Base-by-base conservation (phyloP, 1,140 invertebrate species). In the Saxidomus purpurata region DNA sequence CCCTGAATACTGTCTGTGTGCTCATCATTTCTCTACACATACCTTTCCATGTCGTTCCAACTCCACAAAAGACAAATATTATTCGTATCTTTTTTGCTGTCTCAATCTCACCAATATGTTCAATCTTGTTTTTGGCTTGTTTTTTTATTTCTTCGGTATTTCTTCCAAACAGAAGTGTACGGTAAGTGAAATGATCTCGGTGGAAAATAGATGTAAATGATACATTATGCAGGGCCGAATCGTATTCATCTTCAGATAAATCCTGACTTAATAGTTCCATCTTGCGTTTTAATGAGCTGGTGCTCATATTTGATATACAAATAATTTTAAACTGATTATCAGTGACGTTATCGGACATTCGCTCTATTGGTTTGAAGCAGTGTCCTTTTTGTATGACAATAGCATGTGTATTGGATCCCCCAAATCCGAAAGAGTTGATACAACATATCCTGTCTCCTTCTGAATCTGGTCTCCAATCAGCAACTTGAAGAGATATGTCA, bases 401-500 rank as follows among this genome's bases (percentile, higher is more conserved):
- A 43, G 63, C 81, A 40, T 82, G 82, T 34, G 52, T 34, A 40
- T 85, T 85, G 31, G 86, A 59, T 22, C 80, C 82, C 25, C 87
- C 81, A 80, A 91, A 89, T n/a, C 85, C 87, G 83, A 90, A 90
- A 1, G 79, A 83, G 38, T 89, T 89, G 4, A 89, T 36, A 34
- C 80, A 82, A 31, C 49, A 49, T 17, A 82, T 34, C 25, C 80
- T 61, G 0, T 47, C n/a, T 22, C 40, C 31, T 0, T 40, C 28
- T 22, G 17, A 17, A 49, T 63, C 40, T 0, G 36, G 19, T 17
- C 91, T 97, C 97, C 13, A 99, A 96, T 49, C 97, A 96, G 3
- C 98, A 98, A 94, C 98, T 98, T 43, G 94, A 95, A 13, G 99
- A 95, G 17, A 97, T 98, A 92, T 79, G 19, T 67, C 28, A 34